phyloP scores from a whole-genome alignment of 2,113 vertebrate genomes.

The Eulemur rufifrons region DNA sequence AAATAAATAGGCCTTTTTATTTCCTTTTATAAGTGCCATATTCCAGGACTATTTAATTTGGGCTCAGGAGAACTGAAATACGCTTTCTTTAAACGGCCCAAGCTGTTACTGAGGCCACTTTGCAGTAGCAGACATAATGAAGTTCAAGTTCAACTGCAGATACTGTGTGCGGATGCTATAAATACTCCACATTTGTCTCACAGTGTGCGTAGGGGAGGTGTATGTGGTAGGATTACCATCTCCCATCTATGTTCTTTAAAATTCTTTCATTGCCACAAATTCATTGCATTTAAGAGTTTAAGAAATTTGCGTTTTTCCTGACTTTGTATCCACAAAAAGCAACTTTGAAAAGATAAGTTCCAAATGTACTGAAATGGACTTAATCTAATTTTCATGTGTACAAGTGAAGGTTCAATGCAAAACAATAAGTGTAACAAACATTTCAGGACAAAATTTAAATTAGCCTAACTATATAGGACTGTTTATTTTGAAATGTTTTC shows the following conservation, averaged over 20 bases:
- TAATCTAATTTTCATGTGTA: conserved; percentile 42
- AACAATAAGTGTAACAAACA: conserved; percentile 42
- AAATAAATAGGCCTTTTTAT: not conserved
- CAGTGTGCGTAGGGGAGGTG: not conserved
- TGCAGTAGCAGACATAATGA: not conserved
- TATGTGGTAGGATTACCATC: not conserved
- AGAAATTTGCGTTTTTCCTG: conserved; percentile 31
- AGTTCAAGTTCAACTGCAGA: not conserved
- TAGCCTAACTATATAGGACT: conserved; percentile 35
- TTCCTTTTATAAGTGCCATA: not conserved
- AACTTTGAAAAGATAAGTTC: not conserved
- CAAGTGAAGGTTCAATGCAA: conserved; percentile 8
- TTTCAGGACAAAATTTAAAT: conserved; percentile 36
- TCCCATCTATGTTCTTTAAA: not conserved
- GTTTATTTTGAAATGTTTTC: conserved; percentile 69
- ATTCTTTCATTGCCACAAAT: not conserved
- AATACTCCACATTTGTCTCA: not conserved
- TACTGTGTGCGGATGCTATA: too few relatives aligned
- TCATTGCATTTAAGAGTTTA: not conserved
- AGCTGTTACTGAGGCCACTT: not conserved
- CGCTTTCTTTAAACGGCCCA: not conserved
- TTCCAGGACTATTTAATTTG: not conserved
- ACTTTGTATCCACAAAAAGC: not conserved
- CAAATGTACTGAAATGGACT: not conserved
- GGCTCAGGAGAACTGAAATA: not conserved